A percentile compares a stretch with the other conserved stretches of the same genome.
These are phyloP conservation scores for Tachina grossa DNA, from an alignment of 2,888 invertebrate genomes.

Conservation along the genomic window DNA sequence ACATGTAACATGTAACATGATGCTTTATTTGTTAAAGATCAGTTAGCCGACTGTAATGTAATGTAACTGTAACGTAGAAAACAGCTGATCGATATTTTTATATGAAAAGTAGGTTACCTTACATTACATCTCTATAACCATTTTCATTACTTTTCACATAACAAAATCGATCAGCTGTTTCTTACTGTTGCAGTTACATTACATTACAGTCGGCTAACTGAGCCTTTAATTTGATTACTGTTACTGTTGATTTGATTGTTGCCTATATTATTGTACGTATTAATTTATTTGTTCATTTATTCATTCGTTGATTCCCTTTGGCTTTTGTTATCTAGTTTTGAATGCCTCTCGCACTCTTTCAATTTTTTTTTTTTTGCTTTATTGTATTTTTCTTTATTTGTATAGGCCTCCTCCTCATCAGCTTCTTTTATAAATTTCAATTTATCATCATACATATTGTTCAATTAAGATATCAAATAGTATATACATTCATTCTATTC, in stretches of 20 bases:
- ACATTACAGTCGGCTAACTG: too few species aligned
- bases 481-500: neutral
- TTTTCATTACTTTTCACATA: too few species aligned
- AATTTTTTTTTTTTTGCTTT: neutral
- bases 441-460: conserved; percentile 58
- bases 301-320: conserved; percentile 6
- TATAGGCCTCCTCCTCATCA: conserved; percentile 23
- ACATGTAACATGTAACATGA: conserved; percentile 26
- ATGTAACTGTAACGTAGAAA: too few species aligned
- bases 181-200: too few species aligned
- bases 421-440: conserved; percentile 47
- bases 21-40: too few species aligned
- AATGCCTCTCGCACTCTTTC: neutral
- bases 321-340: neutral
- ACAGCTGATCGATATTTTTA: too few species aligned
- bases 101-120: too few species aligned
- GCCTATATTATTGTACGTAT: neutral
- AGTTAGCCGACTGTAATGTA: too few species aligned
- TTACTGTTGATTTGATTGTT: neutral
- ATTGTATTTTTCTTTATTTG: conserved; percentile 9
- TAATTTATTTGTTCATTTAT: conserved; percentile 17
- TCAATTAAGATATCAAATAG: conserved; percentile 59
- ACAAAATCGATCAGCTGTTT: too few species aligned
- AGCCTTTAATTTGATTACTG: too few species aligned
- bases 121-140: too few species aligned